phyloP scores from a whole-genome alignment of 2,888 invertebrate genomes.

The Hypomecis atomaria region DNA sequence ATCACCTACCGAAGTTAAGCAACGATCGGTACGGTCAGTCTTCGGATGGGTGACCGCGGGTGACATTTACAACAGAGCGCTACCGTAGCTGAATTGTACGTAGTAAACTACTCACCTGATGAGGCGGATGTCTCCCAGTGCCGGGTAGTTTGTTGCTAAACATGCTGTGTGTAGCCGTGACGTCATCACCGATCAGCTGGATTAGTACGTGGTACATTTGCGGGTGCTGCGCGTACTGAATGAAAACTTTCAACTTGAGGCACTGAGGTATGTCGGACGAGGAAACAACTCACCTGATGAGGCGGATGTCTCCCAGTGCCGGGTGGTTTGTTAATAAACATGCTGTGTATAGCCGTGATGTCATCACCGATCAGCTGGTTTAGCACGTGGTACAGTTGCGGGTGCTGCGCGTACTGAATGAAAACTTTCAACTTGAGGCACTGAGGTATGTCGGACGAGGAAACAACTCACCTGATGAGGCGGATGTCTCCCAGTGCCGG shows the following conservation, averaged over 20 bases:
- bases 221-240: slow-evolving; percentile 87
- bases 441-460: slow-evolving; percentile 87
- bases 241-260: slow-evolving; percentile 89
- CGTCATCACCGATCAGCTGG: slow-evolving; percentile 90
- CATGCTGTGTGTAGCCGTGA: slow-evolving; percentile 93
- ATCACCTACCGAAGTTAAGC: no score
- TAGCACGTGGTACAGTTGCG: slow-evolving; percentile 87
- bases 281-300: slow-evolving; percentile 89
- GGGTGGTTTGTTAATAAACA: slow-evolving; percentile 96
- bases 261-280: no score
- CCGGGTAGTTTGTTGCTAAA: slow-evolving; percentile 96
- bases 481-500: slow-evolving; percentile 89
- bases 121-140: slow-evolving; percentile 87
- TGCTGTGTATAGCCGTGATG: slow-evolving; percentile 91
- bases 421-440: no score
- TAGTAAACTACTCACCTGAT: no score
- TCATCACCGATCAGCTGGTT: slow-evolving; percentile 91
- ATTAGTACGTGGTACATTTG: slow-evolving; percentile 88
- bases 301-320: slow-evolving; percentile 89
- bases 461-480: slow-evolving; percentile 85
- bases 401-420: slow-evolving; percentile 86
- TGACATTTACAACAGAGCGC: no score
- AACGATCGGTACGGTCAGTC: no score
- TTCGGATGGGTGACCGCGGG: no score
- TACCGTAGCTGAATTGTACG: no score